A percentile compares a stretch with the other conserved stretches of the same genome.
Evolutionary conservation across 2,888 invertebrate genomes (phyloP).

Genomic region (Pollenia angustigena): DNA sequence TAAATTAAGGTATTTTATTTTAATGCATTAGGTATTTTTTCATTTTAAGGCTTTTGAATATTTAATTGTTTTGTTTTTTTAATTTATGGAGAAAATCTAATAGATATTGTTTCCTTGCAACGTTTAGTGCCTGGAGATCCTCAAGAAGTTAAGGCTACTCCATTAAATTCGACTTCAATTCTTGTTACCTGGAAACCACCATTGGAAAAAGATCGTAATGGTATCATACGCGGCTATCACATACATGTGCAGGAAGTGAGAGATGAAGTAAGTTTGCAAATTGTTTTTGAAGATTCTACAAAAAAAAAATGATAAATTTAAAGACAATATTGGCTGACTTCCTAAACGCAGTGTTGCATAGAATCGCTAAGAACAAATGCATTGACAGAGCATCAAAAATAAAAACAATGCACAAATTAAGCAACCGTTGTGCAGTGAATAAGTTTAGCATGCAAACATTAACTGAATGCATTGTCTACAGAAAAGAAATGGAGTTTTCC

Average conservation of each 20-base stretch:
- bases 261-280: slow-evolving; percentile 88
- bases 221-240: slow-evolving; percentile 98
- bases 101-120: slow-evolving; percentile 42
- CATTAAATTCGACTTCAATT: slow-evolving; percentile 98
- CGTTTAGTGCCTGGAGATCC: slow-evolving; percentile 97
- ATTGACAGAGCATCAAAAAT: too few species aligned
- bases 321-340: too few species aligned
- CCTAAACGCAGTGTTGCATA: too few species aligned
- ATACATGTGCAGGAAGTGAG: slow-evolving; percentile 96
- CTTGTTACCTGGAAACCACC: slow-evolving; percentile 98
- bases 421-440: too few species aligned
- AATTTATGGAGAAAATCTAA: slow-evolving; percentile 26
- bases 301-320: too few species aligned
- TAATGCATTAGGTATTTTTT: slow-evolving; percentile 23
- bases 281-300: too few species aligned
- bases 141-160: slow-evolving; percentile 93
- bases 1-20: not conserved
- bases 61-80: slow-evolving; percentile 4
- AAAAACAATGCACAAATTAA: too few species aligned
- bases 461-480: too few species aligned
- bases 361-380: too few species aligned
- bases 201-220: slow-evolving; percentile 94
- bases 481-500: too few species aligned
- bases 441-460: too few species aligned
- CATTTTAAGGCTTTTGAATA: slow-evolving; percentile 70